Base-by-base conservation (phyloP, 2,113 vertebrate genomes). In the Petroica traversi region DNA sequence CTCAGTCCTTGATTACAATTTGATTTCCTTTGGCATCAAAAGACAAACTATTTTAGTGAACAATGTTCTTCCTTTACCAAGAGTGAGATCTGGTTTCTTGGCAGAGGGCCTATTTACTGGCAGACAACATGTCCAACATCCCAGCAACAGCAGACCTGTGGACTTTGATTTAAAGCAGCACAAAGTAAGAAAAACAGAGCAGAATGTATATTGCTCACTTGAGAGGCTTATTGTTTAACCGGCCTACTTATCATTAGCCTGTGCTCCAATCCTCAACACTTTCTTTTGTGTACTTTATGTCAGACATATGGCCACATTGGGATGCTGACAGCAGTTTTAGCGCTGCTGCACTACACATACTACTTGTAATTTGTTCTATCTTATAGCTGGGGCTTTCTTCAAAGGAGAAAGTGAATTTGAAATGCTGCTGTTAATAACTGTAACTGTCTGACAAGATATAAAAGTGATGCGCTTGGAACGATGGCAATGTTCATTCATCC, bases 11-110 rank as follows among this genome's bases (percentile, higher is more conserved):
- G 97, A 96, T 98, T 98, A 98, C 97, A 97, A 98, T 98, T 98
- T 98, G 97, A 98, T 99, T 99, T 99, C 99, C 99, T 99, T 95
- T 95, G 98, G 97, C 98, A 98, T 98, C 97, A 98, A 98, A 98
- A 98, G 98, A 83, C 97, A 97, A 98, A 97, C 98, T 99, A 99
- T 99, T 99, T 99, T 98, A 94, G 99, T 98, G 98, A 97, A 99
- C 99, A 99, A 99, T 99, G 98, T 98, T 98, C 98, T 99, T 99
- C 98, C 98, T 99, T 96, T 97, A 98, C 87, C 93, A 96, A 97
- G 97, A 97, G 97, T 81, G 89, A 98, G 97, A 95, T 97, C 95
- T 84, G 90, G 95, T 94, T 97, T 93, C 97, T 98, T 98, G 98
- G 97, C 97, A 88, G 66, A 92, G 55, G 69, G 95, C 96, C 97